These are phyloP conservation scores for Serrognathus titanus DNA, from an alignment of 2,888 invertebrate genomes.

Conservation along the genomic window DNA sequence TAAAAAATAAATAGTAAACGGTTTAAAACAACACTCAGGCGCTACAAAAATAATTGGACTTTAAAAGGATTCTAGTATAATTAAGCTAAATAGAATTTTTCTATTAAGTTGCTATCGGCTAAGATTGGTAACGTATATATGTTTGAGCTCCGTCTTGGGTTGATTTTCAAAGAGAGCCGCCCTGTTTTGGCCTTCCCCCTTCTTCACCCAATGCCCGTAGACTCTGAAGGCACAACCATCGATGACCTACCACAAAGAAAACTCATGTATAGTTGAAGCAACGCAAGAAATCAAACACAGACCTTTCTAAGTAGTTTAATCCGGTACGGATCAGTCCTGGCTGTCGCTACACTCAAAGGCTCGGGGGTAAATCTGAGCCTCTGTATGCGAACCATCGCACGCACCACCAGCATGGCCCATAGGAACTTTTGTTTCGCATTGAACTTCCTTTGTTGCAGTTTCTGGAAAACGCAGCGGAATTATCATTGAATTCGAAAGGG, in stretches of 20 bases:
- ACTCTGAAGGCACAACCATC: conserved; percentile 97
- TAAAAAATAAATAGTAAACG: background rate
- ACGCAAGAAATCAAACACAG: conserved; percentile 10
- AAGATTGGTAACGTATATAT: conserved; percentile 75
- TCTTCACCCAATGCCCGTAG: conserved; percentile 99
- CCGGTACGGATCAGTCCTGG: conserved; percentile 84
- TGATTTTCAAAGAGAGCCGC: conserved; percentile 97
- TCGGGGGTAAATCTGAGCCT: conserved; percentile 81
- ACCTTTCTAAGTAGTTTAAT: conserved; percentile 88
- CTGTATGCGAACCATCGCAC: conserved; percentile 82
- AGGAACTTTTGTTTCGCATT: conserved; percentile 81
- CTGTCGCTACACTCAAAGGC: conserved; percentile 73
- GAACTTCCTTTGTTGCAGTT: conserved; percentile 73
- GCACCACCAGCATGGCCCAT: conserved; percentile 76
- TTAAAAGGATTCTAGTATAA: background rate
- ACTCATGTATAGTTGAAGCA: background rate
- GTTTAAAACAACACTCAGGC: background rate
- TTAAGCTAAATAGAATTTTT: background rate
- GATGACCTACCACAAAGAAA: conserved; percentile 67
- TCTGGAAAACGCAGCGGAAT: conserved; percentile 50
- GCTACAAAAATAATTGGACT: background rate
- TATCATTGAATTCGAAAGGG: too few relatives aligned
- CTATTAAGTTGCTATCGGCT: conserved; percentile 59
- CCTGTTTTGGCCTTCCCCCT: conserved; percentile 97
- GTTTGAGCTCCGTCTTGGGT: conserved; percentile 83